phyloP scores from a whole-genome alignment of 2,113 vertebrate species.

The Thalassarche chlororhynchos region DNA sequence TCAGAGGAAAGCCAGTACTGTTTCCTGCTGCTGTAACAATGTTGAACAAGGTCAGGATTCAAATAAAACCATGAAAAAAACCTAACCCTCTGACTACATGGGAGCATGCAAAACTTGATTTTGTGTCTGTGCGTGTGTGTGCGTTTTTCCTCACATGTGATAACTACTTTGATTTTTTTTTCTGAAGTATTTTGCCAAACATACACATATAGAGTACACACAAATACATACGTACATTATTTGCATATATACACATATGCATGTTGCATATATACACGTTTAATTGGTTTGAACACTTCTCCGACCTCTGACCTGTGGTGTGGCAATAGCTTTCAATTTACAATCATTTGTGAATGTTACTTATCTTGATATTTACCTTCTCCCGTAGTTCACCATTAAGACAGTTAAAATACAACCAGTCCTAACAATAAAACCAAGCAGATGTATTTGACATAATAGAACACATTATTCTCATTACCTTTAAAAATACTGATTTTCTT shows the following conservation, averaged over 20 bases:
- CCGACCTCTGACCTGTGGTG: not conserved
- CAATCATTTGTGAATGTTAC: not conserved
- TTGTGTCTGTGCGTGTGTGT: not conserved
- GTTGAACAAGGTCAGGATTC: not conserved
- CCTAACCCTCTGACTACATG: not conserved
- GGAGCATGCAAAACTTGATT: not conserved
- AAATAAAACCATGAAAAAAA: not conserved
- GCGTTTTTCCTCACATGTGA: rapidly evolving
- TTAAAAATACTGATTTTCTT: not conserved
- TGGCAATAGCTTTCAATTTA: not conserved
- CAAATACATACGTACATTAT: not conserved
- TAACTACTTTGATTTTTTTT: not conserved
- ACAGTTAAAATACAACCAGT: not conserved
- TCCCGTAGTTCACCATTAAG: not conserved
- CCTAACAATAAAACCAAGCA: not conserved
- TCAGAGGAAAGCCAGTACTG: not conserved
- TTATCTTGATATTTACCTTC: not conserved
- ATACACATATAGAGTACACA: not conserved
- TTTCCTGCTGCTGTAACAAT: not conserved
- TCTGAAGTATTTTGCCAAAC: not conserved
- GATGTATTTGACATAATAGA: not conserved
- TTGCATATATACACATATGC: not conserved
- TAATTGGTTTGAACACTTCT: not conserved
- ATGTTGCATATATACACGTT: not conserved
- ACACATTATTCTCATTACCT: not conserved